Base-by-base conservation (phyloP, 2,113 vertebrate species). In the Pan paniscus region DNA sequence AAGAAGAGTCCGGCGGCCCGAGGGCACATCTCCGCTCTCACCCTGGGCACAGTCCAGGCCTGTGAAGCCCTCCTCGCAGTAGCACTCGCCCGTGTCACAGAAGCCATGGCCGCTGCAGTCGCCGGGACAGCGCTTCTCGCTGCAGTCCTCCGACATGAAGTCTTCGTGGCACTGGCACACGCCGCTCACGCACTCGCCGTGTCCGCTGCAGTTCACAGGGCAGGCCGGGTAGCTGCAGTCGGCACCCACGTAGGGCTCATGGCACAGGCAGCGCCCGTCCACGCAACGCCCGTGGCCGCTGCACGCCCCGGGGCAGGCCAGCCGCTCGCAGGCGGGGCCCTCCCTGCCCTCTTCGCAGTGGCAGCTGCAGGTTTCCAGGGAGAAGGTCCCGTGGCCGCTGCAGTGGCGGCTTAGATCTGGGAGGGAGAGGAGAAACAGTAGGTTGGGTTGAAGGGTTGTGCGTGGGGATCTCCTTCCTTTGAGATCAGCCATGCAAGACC, bases 1-100 rank as follows among this genome's bases (percentile, higher is more conserved):
- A 23, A 4, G 40, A 18, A 11, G 13, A 20, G 16, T 6, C 25
- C 11, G 20, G 72, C 6, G 4, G 3, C 32, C 73, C 27, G 5
- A 55, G 40, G 30, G 40, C 8, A 1, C 0, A 0, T 9, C 43
- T 50, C 30, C 0, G 1, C 50, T 5, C 99, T 99, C 97, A 99
- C 99, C 99, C 96, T 98, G 98, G n/a, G 99, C 98, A 92, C 99
- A 99, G 98, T 99, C 98, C 1, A 98, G 98, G 23, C 99, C 99
- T 0, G 97, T 98, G 97, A 99, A 99, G 92, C 99, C 99, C 85
- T 99, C 96, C 0, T 99, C 98, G 72, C 99, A 99, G 98, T 99
- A 97, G 55, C 99, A 99, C 95, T 98, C 98, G 27, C 99, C 99
- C 0, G 99, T 98, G 90, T 99, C 98, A 83, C 99, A 99, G 95